Percentiles rank a stretch among this genome's conserved stretches.
Conservation (phyloP, 2,888 invertebrate species). For the Eilema sororculum region DNA sequence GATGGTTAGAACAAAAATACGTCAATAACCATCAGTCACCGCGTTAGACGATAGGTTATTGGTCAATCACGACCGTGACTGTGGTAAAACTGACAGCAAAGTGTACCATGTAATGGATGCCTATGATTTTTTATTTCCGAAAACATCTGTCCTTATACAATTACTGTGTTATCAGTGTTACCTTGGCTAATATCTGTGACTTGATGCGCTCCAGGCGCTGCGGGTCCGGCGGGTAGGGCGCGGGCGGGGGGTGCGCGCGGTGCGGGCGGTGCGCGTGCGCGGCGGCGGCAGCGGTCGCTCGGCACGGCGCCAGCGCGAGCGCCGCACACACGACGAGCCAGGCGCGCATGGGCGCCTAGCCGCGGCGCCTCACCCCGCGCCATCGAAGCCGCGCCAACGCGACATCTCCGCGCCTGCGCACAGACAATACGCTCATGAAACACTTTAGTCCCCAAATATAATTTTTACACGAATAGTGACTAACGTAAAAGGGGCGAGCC, state of each 20-base stretch:
- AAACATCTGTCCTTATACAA: too few species aligned
- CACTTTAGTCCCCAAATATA: background rate
- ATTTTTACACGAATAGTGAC: background rate
- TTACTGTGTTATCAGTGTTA: slow-evolving; percentile 33
- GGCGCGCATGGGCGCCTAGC: slow-evolving; percentile 85
- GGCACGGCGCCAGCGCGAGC: slow-evolving; percentile 82
- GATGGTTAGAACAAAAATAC: too few species aligned
- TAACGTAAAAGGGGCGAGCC: too few species aligned
- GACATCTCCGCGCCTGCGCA: slow-evolving; percentile 79
- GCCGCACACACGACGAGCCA: slow-evolving; percentile 84
- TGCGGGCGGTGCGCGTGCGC: slow-evolving; percentile 52
- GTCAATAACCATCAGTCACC: too few species aligned
- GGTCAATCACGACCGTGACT: too few species aligned
- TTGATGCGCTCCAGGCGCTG: slow-evolving; percentile 72
- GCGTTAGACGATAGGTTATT: too few species aligned
- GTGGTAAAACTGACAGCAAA: too few species aligned
- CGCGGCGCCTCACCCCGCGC: slow-evolving; percentile 77
- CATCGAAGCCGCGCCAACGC: slow-evolving; percentile 80
- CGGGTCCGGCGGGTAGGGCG: slow-evolving; percentile 47
- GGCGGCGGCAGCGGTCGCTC: slow-evolving; percentile 80
- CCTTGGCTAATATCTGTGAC: slow-evolving; percentile 75
- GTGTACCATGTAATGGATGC: too few species aligned
- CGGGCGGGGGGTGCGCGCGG: slow-evolving; percentile 32
- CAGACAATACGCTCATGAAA: background rate
- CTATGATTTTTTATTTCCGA: too few species aligned